These are phyloP conservation scores for Eurytoma adleriae DNA, from an alignment of 2,888 invertebrate genomes.

Conservation along the genomic window DNA sequence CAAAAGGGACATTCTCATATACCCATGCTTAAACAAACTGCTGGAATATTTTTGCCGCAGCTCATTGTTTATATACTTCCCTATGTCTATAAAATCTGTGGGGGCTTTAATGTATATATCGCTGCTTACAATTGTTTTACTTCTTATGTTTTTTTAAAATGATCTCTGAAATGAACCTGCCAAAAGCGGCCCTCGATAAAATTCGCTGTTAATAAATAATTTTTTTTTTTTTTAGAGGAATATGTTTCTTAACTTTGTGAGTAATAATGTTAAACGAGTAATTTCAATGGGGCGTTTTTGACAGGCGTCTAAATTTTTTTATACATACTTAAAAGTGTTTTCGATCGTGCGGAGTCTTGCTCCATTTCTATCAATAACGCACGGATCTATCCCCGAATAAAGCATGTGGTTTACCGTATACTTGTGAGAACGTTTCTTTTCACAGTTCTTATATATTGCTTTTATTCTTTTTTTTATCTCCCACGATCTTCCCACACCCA, in stretches of 20 bases:
- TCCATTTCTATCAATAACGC: slow-evolving; percentile 47
- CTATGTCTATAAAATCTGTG: slow-evolving; percentile 71
- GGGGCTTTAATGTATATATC: slow-evolving; percentile 80
- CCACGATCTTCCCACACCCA: slow-evolving; percentile 57
- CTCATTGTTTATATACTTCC: slow-evolving; percentile 61
- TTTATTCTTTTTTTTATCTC: slow-evolving; percentile 80
- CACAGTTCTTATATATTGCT: slow-evolving; percentile 90
- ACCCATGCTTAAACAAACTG: slow-evolving; percentile 73
- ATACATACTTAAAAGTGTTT: slow-evolving; percentile 35
- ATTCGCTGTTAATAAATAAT: background rate
- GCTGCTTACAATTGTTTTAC: slow-evolving; percentile 76
- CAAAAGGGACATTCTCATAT: slow-evolving; percentile 87
- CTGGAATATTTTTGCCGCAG: slow-evolving; percentile 69
- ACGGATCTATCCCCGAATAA: slow-evolving; percentile 65
- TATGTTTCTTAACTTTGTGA: too few species aligned
- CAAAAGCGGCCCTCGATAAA: slow-evolving; percentile 33
- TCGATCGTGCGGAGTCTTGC: slow-evolving; percentile 38
- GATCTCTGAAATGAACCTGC: slow-evolving; percentile 20
- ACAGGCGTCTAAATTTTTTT: slow-evolving; percentile 26
- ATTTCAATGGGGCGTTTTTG: slow-evolving; percentile 17
- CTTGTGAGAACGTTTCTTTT: slow-evolving; percentile 88
- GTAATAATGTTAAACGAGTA: too few species aligned
- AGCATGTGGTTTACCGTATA: slow-evolving; percentile 79
- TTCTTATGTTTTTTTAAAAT: slow-evolving; percentile 33
- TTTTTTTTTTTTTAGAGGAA: background rate